Evolutionary conservation across 2,797 vertebrate species (phyloP), one percentile per base, ranked within the genome.

Genomic region (Clarias platycephalus): DNA sequence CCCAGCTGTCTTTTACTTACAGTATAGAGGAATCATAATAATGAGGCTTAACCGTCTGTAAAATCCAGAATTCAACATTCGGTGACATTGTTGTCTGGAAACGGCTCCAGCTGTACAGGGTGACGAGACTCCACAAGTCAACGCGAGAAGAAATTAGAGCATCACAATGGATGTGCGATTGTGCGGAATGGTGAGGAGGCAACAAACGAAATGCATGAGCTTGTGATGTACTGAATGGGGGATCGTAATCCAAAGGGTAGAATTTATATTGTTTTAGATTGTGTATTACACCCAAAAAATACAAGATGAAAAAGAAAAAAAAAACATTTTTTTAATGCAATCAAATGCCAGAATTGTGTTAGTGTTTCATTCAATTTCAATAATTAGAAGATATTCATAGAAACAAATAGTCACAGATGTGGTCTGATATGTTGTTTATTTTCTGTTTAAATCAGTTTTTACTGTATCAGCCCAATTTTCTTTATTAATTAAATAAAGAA

Each of bases 41-140:
- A 89, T 87, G 83, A 20, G 60, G 83, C 67, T 82, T 77, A 88
- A 86, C 86, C 70, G 71, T 80, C 85, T 86, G 81, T 83, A 83
- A 49, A 44, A 44, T 9, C 8, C 40, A 44, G 40, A 44, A 87
- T 58, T 83, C 71, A 87, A 80, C 34, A 57, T 87, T 81, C 60
- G 22, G 6, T 22, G 22, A 58, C 20, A 58, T 58, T 58, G 8
- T 58, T 58, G 57, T 20, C 57, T 58, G 57, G 22, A 20, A 58
- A 58, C 57, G 2, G 20, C 57, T 58, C 18, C 5, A 5, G 57
- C 2, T 58, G 57, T 22, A 58, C 57, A 58, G 22, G 57, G 57
- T 22, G 57, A 58, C 22, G 57, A 58, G 62, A 4, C 26, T 64
- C n/a, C 10, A 26, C 26, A 26, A 28, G 79, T 71, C 76, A 87